phyloP scores from a whole-genome alignment of 1,140 invertebrate species.

The Drosophila neocordata region DNA sequence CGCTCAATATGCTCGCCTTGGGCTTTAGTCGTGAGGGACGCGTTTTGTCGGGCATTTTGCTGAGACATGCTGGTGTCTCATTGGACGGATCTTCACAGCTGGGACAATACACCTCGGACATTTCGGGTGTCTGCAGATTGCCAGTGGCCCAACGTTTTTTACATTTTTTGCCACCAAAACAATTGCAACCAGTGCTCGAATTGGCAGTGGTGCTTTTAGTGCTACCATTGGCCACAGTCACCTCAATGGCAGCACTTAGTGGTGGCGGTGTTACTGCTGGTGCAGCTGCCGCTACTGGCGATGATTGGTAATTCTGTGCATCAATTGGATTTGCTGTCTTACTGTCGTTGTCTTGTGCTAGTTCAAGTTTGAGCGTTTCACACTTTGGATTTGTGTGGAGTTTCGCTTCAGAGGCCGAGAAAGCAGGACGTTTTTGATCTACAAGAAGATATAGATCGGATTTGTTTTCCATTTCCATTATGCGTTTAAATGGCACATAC shows the following conservation, averaged over 20 bases:
- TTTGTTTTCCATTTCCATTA: slow-evolving; percentile 22
- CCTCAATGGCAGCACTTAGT: slow-evolving; percentile 65
- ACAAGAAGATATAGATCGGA: slow-evolving; percentile 82
- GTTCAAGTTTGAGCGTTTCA: slow-evolving; percentile 59
- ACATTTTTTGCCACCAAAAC: slow-evolving; percentile 81
- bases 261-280: slow-evolving; percentile 69
- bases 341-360: slow-evolving; percentile 23
- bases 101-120: slow-evolving; percentile 83
- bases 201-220: slow-evolving; percentile 34
- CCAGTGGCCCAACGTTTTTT: slow-evolving; percentile 81
- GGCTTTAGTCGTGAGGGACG: slow-evolving; percentile 72
- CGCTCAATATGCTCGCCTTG: slow-evolving; percentile 71
- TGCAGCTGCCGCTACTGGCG: slow-evolving; percentile 26
- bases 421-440: slow-evolving; percentile 83
- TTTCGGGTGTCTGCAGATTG: slow-evolving; percentile 67
- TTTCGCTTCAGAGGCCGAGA: slow-evolving; percentile 82
- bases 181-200: slow-evolving; percentile 73
- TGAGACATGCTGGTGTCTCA: slow-evolving; percentile 84
- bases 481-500: slow-evolving; percentile 57
- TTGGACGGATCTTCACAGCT: slow-evolving; percentile 83
- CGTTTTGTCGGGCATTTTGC: slow-evolving; percentile 82
- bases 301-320: slow-evolving; percentile 8
- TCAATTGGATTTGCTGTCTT: slow-evolving; percentile 11
- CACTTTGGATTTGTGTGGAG: slow-evolving; percentile 77
- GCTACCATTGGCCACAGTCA: slow-evolving; percentile 69